phyloP scores from a whole-genome alignment of 2,797 vertebrate species.

The Lemur catta region DNA sequence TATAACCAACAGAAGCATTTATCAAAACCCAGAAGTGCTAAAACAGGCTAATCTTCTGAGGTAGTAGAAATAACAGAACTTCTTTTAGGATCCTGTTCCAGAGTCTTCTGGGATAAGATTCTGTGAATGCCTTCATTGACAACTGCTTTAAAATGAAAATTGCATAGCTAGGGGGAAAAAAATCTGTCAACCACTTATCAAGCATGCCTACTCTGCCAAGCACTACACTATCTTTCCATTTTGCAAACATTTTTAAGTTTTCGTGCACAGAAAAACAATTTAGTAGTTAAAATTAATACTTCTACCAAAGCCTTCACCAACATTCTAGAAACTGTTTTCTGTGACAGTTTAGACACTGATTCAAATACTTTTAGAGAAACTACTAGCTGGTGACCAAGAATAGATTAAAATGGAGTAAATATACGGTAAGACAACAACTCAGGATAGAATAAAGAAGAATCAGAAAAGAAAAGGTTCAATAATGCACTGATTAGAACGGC shows the following conservation, averaged over 20 bases:
- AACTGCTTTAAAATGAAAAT: constrained; percentile 27
- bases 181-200: background rate
- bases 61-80: background rate
- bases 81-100: background rate
- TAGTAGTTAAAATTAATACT: constrained; percentile 34
- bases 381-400: constrained; percentile 31
- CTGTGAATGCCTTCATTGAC: background rate
- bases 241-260: constrained; percentile 6
- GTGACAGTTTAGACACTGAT: background rate
- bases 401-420: constrained; percentile 40
- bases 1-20: background rate
- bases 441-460: background rate
- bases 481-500: background rate
- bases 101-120: background rate
- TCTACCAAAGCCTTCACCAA: background rate
- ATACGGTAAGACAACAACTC: background rate
- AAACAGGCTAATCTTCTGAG: constrained; percentile 27
- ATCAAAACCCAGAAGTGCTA: background rate
- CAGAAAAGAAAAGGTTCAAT: background rate
- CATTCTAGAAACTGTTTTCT: constrained; percentile 10
- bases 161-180: background rate
- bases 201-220: background rate
- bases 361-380: constrained; percentile 30
- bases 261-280: background rate
- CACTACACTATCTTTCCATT: background rate